A percentile compares a stretch with the other conserved stretches of the same genome.
Conservation (phyloP, 2,888 invertebrate species). For the Baccha elongata region DNA sequence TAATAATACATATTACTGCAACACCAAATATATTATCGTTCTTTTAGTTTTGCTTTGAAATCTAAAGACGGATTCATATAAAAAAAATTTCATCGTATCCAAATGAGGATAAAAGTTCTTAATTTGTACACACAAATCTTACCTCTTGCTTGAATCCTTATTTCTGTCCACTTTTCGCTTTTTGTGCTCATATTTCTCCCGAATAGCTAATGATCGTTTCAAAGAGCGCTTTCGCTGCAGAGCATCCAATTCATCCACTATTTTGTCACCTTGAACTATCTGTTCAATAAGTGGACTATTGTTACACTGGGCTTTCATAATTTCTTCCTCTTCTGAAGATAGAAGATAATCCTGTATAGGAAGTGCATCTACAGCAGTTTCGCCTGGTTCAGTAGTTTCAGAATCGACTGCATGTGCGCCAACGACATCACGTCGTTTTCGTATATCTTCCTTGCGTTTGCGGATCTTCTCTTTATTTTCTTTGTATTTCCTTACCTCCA, state of each 20-base stretch:
- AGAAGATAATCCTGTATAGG: constrained; percentile 79
- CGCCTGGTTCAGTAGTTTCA: constrained; percentile 38
- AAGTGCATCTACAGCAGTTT: constrained; percentile 53
- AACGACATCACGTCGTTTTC: constrained; percentile 66
- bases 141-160: constrained; percentile 75
- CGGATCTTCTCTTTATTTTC: constrained; percentile 91
- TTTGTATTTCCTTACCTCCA: constrained; percentile 89
- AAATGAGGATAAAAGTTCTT: background rate
- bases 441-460: constrained; percentile 82
- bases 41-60: too few relatives aligned
- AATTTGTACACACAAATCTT: background rate
- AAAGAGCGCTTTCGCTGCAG: constrained; percentile 76
- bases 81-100: too few relatives aligned
- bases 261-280: constrained; percentile 78
- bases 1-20: too few relatives aligned
- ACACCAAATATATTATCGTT: too few relatives aligned
- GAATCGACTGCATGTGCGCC: background rate
- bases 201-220: constrained; percentile 76
- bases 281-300: constrained; percentile 77
- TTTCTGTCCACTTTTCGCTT: constrained; percentile 76
- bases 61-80: too few relatives aligned
- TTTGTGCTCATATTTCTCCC: constrained; percentile 75
- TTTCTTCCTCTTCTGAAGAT: constrained; percentile 78
- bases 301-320: constrained; percentile 75
- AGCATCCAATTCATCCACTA: constrained; percentile 80